Base-by-base conservation (phyloP, 2,888 invertebrate genomes). In the Cancer borealis region DNA sequence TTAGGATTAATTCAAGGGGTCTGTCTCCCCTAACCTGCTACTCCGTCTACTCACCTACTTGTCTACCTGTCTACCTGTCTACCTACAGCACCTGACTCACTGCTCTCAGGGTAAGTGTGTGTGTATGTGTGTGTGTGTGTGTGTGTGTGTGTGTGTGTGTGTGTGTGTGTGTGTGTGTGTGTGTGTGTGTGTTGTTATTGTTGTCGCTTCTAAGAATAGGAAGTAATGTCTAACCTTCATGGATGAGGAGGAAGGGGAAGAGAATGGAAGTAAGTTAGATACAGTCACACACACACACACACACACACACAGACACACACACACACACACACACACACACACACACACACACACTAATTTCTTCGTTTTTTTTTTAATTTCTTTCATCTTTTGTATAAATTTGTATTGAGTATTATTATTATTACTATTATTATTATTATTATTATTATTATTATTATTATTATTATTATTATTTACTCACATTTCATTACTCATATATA, bases 271-370 rank as follows among this genome's bases (percentile, higher is more conserved):
- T 3, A 26, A 21, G n/a, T 4, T 73, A n/a, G 6, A 73, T 6
- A n/a, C 66, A 5, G 17, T 17, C 66, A 5, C 66, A 21, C 66
- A 66, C 73, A 73, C 73, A 73, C 73, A 73, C 73, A 73, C 73
- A 73, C 73, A 73, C 73, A 73, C 73, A 73, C 66, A 66, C 66
- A 66, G 21, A 66, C 66, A 66, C 66, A 66, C 73, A 73, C 73
- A 73, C 73, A 26, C 21, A 73, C n/a, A 73, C 54, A 54, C 54
- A 54, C 54, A 54, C 54, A 54, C 54, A 54, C 54, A 54, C 54
- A 54, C 12, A 54, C 54, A 54, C 12, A 54, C 54, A 54, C 54
- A 54, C 54, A 54, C 12, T 39, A 39, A 39, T 39, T 39, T 39
- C 39, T 2, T 2, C 39, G 39, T 39, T 39, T 39, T 39, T 39